Conservation (phyloP, 2,888 invertebrate species). For the Ophioninae sp. region DNA sequence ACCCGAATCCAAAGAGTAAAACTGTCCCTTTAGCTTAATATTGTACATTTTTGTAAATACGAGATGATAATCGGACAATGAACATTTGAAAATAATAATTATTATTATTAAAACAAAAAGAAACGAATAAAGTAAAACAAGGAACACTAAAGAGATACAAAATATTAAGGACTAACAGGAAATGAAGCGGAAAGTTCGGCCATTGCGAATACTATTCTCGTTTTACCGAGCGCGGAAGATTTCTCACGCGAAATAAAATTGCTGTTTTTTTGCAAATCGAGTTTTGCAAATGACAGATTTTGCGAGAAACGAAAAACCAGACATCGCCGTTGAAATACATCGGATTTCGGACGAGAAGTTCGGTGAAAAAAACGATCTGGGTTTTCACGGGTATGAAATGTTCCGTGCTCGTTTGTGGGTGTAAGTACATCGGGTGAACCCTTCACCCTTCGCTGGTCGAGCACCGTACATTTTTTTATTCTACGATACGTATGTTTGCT, state of each 20-base stretch:
- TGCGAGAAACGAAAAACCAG: not conserved
- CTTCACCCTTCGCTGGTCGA: slow-evolving; percentile 19
- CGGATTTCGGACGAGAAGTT: not conserved
- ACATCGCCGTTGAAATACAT: not conserved
- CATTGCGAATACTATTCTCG: not conserved
- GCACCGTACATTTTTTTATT: slow-evolving; percentile 46
- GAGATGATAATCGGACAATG: slow-evolving; percentile 51
- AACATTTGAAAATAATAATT: slow-evolving; percentile 28
- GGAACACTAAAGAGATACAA: slow-evolving; percentile 17
- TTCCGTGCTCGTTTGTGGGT: not conserved
- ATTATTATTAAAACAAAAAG: not conserved
- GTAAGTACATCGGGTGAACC: not conserved
- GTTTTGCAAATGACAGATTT: not conserved
- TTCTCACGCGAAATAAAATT: not conserved
- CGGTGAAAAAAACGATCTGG: not conserved
- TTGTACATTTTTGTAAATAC: slow-evolving; percentile 64
- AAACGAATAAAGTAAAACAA: slow-evolving; percentile 17
- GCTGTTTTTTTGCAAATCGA: not conserved
- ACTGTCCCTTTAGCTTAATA: slow-evolving; percentile 50
- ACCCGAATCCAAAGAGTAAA: slow-evolving; percentile 25
- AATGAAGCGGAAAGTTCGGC: slow-evolving; percentile 22
- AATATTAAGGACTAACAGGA: slow-evolving; percentile 10
- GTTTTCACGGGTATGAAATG: not conserved
- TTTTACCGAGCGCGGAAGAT: not conserved
- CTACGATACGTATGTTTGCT: slow-evolving; percentile 23